Conservation (phyloP, 2,113 vertebrate species). For the Mesitornis unicolor region DNA sequence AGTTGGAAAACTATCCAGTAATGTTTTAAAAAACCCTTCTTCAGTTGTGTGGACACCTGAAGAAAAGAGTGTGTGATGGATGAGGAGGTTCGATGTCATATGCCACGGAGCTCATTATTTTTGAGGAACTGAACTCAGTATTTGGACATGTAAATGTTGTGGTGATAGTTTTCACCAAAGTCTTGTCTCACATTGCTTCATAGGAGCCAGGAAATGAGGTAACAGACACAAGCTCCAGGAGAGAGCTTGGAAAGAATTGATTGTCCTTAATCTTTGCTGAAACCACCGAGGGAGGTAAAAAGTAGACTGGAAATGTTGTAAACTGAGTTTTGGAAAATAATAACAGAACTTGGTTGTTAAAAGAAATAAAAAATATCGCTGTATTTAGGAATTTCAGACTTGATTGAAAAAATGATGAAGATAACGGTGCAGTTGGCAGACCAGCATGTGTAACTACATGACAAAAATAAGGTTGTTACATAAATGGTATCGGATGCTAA, state of each 20-base stretch:
- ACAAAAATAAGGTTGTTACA: neutral
- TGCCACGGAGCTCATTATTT: neutral
- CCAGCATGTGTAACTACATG: neutral
- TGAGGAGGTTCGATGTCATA: neutral
- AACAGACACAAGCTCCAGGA: constrained; percentile 28
- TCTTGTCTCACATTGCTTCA: constrained; percentile 4
- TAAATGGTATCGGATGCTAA: neutral
- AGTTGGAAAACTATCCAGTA: neutral
- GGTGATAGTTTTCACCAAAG: constrained; percentile 16
- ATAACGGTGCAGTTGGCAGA: neutral
- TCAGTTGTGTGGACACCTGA: neutral
- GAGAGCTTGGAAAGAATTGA: constrained; percentile 24
- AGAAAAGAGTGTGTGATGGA: neutral
- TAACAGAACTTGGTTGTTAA: neutral
- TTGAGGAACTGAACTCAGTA: neutral
- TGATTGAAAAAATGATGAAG: neutral
- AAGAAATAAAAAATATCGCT: neutral
- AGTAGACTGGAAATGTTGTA: constrained; percentile 18
- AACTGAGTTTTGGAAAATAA: constrained; percentile 17
- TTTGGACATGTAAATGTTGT: neutral
- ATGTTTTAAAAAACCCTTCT: neutral
- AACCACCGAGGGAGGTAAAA: constrained; percentile 28
- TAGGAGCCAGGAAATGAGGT: constrained; percentile 49
- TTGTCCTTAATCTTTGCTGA: constrained; percentile 45
- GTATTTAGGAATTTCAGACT: neutral